Conservation (phyloP, 2,888 invertebrate genomes). For the Lasius fuliginosus region DNA sequence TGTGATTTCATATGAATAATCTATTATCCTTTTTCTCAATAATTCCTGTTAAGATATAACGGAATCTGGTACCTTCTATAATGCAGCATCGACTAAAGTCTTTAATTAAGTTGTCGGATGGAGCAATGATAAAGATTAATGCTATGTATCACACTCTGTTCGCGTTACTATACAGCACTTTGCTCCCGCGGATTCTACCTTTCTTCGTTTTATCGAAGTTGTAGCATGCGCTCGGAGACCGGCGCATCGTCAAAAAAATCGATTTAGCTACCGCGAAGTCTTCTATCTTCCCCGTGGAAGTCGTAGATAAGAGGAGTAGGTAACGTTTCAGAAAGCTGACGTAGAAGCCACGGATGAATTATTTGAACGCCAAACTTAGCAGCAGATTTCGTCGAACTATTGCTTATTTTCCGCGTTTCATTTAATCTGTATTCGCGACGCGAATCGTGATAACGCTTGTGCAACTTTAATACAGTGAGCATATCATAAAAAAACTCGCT, state of each 20-base stretch:
- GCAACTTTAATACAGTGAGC: background rate
- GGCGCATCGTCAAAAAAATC: slow-evolving; percentile 53
- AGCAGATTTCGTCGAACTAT: background rate
- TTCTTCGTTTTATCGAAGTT: slow-evolving; percentile 9
- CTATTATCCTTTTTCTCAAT: background rate
- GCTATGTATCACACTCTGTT: slow-evolving; percentile 20
- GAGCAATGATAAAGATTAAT: slow-evolving; percentile 45
- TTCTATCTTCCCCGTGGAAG: slow-evolving; percentile 47
- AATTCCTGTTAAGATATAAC: background rate
- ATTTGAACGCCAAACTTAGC: slow-evolving; percentile 25
- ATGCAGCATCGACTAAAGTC: slow-evolving; percentile 17
- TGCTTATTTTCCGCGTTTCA: slow-evolving; percentile 23
- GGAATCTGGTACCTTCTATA: background rate
- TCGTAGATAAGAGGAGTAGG: slow-evolving; percentile 39
- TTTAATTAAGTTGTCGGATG: slow-evolving; percentile 21
- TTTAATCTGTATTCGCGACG: slow-evolving; percentile 4
- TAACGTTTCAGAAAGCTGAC: slow-evolving; percentile 30
- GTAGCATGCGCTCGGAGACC: slow-evolving; percentile 28
- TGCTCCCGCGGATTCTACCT: background rate
- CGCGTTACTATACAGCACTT: background rate
- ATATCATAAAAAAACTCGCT: background rate
- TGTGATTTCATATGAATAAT: background rate
- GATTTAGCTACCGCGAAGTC: slow-evolving; percentile 47
- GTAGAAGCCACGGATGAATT: slow-evolving; percentile 29
- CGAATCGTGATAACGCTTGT: background rate